A percentile compares a stretch with the other conserved stretches of the same genome.
Conservation (phyloP, 2,113 vertebrate species). For the Uria aalge region DNA sequence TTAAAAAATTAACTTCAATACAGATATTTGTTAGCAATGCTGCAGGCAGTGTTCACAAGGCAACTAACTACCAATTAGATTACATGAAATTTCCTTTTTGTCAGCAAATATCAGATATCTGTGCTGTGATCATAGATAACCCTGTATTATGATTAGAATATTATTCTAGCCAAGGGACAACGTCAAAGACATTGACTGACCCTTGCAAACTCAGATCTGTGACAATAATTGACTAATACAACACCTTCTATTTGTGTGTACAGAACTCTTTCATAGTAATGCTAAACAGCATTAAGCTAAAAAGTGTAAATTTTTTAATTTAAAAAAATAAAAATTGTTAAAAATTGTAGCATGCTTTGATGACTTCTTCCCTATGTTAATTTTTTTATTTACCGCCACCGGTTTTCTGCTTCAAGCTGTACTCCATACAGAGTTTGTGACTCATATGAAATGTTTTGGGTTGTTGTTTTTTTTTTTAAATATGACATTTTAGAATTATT, state of each 20-base stretch:
- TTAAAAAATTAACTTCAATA: not conserved
- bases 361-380: not conserved
- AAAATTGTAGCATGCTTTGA: not conserved
- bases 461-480: not conserved
- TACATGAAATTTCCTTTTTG: not conserved
- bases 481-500: not conserved
- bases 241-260: not conserved
- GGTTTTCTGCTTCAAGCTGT: not conserved
- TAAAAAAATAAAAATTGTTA: not conserved
- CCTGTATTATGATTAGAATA: not conserved
- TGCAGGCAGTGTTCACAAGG: not conserved
- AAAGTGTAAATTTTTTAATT: not conserved
- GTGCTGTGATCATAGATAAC: not conserved
- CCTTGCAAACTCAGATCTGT: not conserved
- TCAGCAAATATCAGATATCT: not conserved
- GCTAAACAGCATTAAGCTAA: not conserved
- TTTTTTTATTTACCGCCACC: not conserved
- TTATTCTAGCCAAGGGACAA: not conserved
- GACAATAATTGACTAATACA: not conserved
- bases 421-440: accelerated
- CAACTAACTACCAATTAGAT: not conserved
- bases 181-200: not conserved
- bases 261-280: not conserved
- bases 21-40: not conserved
- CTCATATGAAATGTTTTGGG: not conserved